Evolutionary conservation across 2,888 invertebrate genomes (phyloP).

Genomic region (Epistrophe eligans): DNA sequence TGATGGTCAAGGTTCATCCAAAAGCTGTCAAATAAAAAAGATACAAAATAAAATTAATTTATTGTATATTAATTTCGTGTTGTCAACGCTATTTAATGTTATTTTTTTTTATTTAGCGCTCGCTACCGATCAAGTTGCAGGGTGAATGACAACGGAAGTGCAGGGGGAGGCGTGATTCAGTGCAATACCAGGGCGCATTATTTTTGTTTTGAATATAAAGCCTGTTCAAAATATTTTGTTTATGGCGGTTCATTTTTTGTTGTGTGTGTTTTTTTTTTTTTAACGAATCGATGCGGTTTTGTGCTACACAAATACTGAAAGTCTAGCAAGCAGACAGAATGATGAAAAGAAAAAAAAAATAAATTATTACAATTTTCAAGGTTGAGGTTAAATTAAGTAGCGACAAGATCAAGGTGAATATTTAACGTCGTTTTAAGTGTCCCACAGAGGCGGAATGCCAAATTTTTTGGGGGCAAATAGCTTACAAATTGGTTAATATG

Average conservation of each 20-base stretch:
- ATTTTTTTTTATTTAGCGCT: slow-evolving; percentile 24
- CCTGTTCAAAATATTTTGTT: slow-evolving; percentile 61
- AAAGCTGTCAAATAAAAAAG: slow-evolving; percentile 56
- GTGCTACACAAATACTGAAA: slow-evolving; percentile 32
- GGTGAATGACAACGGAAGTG: background rate
- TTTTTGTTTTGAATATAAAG: slow-evolving; percentile 32
- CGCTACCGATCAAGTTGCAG: slow-evolving; percentile 40
- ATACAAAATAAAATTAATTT: slow-evolving; percentile 48
- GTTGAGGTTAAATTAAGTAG: slow-evolving; percentile 73
- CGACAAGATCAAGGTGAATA: slow-evolving; percentile 73
- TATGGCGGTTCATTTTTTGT: slow-evolving; percentile 37
- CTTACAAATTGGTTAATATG: slow-evolving; percentile 18
- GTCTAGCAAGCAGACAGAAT: slow-evolving; percentile 42
- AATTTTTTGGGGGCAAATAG: slow-evolving; percentile 21
- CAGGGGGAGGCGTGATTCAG: slow-evolving; percentile 5
- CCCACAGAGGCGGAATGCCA: slow-evolving; percentile 20
- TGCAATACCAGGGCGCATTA: slow-evolving; percentile 29
- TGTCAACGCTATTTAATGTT: slow-evolving; percentile 57
- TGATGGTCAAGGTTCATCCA: slow-evolving; percentile 72
- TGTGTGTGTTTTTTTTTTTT: slow-evolving; percentile 4
- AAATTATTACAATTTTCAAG: slow-evolving; percentile 64
- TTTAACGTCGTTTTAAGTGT: slow-evolving; percentile 27
- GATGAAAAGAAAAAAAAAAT: slow-evolving; percentile 18
- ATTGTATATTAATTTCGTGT: slow-evolving; percentile 44
- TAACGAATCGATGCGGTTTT: slow-evolving; percentile 45